Evolutionary conservation across 2,888 invertebrate genomes (phyloP), one percentile per base, ranked within the genome.

Genomic region (Heliconius hortense): DNA sequence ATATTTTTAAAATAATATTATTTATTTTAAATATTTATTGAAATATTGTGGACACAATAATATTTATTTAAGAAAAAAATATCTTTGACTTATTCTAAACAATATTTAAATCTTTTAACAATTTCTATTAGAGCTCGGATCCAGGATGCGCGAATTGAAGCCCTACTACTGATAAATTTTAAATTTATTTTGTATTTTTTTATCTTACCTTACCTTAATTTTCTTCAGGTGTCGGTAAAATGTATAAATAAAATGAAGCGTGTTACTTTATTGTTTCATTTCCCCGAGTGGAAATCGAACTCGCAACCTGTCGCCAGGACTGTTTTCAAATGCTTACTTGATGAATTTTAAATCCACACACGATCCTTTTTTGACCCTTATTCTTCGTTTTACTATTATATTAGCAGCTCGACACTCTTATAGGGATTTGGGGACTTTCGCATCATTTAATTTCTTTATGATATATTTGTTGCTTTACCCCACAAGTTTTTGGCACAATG

Each of bases 401-500:
- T 69, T n/a, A 69, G 31, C 53, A 48, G 8, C n/a, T n/a, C 11
- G 28, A 31, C n/a, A 69, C 48, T 24, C 43, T 21, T 10, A 28
- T 69, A 7, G 31, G 31, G 8, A 56, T 69, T 31, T n/a, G 68
- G 7, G 31, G n/a, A 69, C 1, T 56, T 31, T 53, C 53, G 68
- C 53, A 53, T 56, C 53, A 53, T 69, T 69, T 69, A 56, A 28
- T 69, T 69, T 56, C 28, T 69, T 56, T 53, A 53, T 53, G 53
- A 53, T 15, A 68, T 11, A 68, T 68, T 68, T 53, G 26, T 48
- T 48, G 26, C 28, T 31, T 28, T n/a, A 31, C n/a, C 48, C 10
- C 21, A 4, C 4, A 53, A 53, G 5, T 68, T 48, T 24, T 28
- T 26, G 15, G 21, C 1, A 48, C 4, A 64, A 64, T 39, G n/a